Percentiles rank a stretch among this genome's conserved stretches.
These are phyloP conservation scores for Helleia helle DNA, from an alignment of 2,888 invertebrate genomes.

Conservation along the genomic window DNA sequence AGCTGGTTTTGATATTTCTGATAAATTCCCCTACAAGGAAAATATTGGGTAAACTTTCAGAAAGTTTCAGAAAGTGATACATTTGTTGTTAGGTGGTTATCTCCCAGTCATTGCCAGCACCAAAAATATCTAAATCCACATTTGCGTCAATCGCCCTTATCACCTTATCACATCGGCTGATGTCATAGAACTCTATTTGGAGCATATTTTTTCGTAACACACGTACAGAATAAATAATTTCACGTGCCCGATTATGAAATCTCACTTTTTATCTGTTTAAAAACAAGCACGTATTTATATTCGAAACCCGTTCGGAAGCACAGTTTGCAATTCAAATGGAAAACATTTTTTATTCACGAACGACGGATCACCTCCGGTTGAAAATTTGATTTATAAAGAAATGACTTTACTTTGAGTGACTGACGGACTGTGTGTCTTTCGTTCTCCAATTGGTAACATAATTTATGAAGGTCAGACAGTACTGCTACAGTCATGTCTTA, in stretches of 20 bases:
- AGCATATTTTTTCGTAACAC: constrained; percentile 19
- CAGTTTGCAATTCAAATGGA: background rate
- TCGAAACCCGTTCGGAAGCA: constrained; percentile 2
- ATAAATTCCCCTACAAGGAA: background rate
- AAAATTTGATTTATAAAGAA: no score
- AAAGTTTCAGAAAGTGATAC: background rate
- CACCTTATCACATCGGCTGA: constrained; percentile 25
- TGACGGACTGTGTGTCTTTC: no score
- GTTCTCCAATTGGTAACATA: no score
- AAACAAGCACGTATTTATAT: constrained; percentile 6
- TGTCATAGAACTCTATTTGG: constrained; percentile 29
- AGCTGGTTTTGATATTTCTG: no score
- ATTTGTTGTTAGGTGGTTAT: constrained; percentile 22
- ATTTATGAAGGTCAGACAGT: no score
- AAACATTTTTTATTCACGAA: constrained; percentile 1
- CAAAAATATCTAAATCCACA: constrained; percentile 24
- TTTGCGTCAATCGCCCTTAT: constrained; percentile 30
- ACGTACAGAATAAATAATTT: constrained; percentile 12
- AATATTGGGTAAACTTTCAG: background rate
- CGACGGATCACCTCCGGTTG: no score
- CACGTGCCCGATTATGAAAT: constrained; percentile 18
- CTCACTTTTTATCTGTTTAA: constrained; percentile 10
- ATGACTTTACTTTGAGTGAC: no score
- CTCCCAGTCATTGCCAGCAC: constrained; percentile 20
- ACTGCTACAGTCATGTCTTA: no score